phyloP scores from a whole-genome alignment of 2,888 invertebrate genomes.

The Erebia aethiops region DNA sequence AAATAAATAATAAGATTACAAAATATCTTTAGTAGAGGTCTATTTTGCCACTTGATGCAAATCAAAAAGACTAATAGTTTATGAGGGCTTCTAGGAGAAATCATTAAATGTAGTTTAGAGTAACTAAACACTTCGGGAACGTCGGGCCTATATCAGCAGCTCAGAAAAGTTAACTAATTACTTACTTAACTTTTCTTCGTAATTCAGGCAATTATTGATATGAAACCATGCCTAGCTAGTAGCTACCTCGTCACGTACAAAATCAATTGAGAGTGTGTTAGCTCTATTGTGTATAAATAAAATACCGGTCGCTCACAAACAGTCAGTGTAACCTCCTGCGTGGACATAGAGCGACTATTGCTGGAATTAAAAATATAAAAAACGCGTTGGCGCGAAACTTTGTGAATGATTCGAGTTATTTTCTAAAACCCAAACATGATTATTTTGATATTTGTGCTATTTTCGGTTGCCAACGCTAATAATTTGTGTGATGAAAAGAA shows the following conservation, averaged over 20 bases:
- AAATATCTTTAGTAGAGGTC: no score
- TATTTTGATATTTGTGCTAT: conserved; percentile 43
- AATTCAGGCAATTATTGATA: no score
- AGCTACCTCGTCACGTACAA: background rate
- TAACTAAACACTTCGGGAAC: no score
- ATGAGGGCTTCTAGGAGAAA: no score
- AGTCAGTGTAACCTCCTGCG: conserved; percentile 15
- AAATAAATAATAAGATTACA: no score
- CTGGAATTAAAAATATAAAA: conserved; percentile 27
- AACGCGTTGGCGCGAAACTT: conserved; percentile 19
- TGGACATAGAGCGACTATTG: conserved; percentile 9
- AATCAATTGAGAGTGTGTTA: conserved; percentile 17
- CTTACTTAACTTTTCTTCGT: no score
- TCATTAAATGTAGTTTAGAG: no score
- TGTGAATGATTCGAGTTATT: conserved; percentile 24
- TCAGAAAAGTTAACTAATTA: no score
- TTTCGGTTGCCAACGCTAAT: conserved; percentile 46
- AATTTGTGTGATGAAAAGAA: conserved; percentile 52
- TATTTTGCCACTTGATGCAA: no score
- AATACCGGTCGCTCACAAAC: conserved; percentile 4
- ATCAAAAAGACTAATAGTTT: no score
- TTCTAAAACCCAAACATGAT: conserved; percentile 43
- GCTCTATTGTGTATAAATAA: conserved; percentile 22
- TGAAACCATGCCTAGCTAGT: background rate
- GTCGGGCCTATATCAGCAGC: no score